Percentiles rank a stretch among this genome's conserved stretches.
These are phyloP conservation scores for Petrolisthes cinctipes DNA, from an alignment of 2,888 invertebrate genomes.

Conservation along the genomic window DNA sequence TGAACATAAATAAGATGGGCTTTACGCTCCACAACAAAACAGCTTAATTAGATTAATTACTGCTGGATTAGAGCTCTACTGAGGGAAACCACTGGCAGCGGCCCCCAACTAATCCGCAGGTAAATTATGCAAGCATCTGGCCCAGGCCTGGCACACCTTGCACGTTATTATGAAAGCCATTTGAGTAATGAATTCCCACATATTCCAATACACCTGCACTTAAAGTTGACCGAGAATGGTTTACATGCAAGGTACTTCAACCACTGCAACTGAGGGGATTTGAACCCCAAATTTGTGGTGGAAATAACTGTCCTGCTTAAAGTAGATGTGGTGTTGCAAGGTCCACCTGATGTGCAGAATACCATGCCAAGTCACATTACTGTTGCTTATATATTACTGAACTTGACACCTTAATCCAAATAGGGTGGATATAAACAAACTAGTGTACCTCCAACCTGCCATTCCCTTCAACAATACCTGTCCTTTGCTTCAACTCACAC, in stretches of 20 bases:
- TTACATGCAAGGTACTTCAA: slow-evolving; percentile 54
- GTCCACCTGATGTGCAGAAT: not conserved
- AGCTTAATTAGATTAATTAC: not conserved
- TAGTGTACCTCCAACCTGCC: too few relatives aligned
- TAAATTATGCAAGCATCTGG: slow-evolving; percentile 11
- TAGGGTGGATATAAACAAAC: too few relatives aligned
- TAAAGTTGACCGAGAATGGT: slow-evolving; percentile 3
- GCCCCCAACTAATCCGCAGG: not conserved
- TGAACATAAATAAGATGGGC: not conserved
- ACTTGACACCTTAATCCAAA: too few relatives aligned
- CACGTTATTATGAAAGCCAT: not conserved
- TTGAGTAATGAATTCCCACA: not conserved
- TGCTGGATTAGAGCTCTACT: not conserved
- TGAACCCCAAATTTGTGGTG: not conserved
- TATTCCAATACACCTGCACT: not conserved
- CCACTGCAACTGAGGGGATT: not conserved
- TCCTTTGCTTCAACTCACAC: too few relatives aligned
- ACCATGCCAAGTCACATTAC: too few relatives aligned
- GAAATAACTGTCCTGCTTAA: not conserved
- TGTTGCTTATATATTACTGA: too few relatives aligned
- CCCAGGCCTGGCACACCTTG: not conserved
- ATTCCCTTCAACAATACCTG: too few relatives aligned
- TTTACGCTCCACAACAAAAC: not conserved
- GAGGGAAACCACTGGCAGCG: not conserved
- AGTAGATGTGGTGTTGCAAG: not conserved